Conservation (phyloP, 2,797 vertebrate species). For the Yasuhikotakia modesta region DNA sequence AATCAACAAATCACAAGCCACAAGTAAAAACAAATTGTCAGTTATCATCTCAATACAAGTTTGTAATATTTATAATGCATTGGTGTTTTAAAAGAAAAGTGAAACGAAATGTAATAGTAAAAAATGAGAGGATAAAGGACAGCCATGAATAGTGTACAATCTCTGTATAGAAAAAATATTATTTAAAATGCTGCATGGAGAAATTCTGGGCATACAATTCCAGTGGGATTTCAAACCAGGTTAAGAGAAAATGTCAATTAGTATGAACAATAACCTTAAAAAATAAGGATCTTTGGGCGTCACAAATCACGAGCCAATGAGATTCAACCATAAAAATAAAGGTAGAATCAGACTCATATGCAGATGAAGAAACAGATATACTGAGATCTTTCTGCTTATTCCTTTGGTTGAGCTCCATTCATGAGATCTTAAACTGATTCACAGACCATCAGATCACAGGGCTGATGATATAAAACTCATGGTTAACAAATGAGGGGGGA, state of each 20-base stretch:
- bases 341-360: conserved; percentile 6
- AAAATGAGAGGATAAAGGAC: conserved; percentile 35
- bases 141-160: conserved; percentile 26
- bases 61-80: conserved; percentile 24
- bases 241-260: conserved; percentile 14
- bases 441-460: conserved; percentile 14
- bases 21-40: neutral
- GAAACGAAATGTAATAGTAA: too few species aligned
- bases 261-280: conserved; percentile 55
- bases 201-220: conserved; percentile 4
- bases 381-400: conserved; percentile 28
- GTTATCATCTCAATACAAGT: neutral
- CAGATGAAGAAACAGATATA: conserved; percentile 26
- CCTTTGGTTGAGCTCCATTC: conserved; percentile 28
- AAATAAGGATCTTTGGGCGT: conserved; percentile 20
- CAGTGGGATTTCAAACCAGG: conserved; percentile 39
- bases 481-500: neutral
- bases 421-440: conserved; percentile 25
- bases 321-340: conserved; percentile 35
- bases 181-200: conserved; percentile 13
- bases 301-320: conserved; percentile 33
- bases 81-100: conserved; percentile 49
- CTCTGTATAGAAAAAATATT: conserved; percentile 28
- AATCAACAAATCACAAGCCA: conserved; percentile 29
- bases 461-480: neutral